Evolutionary conservation across 1,140 invertebrate genomes (phyloP).

Genomic region (Drosophila aff.): DNA sequence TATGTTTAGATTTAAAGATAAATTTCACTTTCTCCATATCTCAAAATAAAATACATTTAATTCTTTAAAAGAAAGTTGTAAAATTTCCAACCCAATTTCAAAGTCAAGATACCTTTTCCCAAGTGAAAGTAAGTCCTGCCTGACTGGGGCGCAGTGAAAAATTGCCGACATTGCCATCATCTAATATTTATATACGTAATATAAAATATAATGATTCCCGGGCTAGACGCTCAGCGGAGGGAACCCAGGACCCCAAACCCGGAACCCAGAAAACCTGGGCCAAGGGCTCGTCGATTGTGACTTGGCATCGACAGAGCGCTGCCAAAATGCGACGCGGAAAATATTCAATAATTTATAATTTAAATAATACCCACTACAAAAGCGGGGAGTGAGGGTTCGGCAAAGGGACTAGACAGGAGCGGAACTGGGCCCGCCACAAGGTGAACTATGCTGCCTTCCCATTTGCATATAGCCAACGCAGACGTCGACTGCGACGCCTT

Average conservation of each 20-base stretch:
- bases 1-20: neutral
- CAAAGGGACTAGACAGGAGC: conserved; percentile 16
- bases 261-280: conserved; percentile 15
- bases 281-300: conserved; percentile 36
- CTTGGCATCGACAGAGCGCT: conserved; percentile 26
- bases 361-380: conserved; percentile 81
- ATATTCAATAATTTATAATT: conserved; percentile 84
- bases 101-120: conserved; percentile 8
- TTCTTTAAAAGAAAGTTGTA: neutral
- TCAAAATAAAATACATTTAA: no score
- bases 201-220: conserved; percentile 65
- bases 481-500: conserved; percentile 55
- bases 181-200: conserved; percentile 69
- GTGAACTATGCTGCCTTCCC: conserved; percentile 68
- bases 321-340: conserved; percentile 68
- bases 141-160: conserved; percentile 52
- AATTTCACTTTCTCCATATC: neutral
- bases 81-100: neutral
- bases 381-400: neutral
- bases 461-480: conserved; percentile 59
- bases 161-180: conserved; percentile 58
- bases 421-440: conserved; percentile 45
- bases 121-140: neutral
- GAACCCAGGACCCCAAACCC: neutral
- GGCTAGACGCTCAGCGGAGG: conserved; percentile 31